Base-by-base conservation (phyloP, 2,888 invertebrate genomes). In the Acanthopleura granulata region DNA sequence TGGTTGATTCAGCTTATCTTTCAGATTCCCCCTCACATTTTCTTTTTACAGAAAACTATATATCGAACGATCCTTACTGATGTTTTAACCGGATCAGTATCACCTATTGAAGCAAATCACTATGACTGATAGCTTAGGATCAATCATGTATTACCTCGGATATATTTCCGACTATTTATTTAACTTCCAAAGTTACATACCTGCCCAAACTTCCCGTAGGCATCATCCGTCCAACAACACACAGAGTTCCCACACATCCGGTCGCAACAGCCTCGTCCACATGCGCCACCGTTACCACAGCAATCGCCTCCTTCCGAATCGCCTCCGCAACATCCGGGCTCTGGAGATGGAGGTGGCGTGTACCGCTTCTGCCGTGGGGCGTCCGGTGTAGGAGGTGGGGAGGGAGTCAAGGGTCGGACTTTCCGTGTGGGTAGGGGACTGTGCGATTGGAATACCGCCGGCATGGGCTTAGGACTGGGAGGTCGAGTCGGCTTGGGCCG, bases 221-320 rank as follows among this genome's bases (percentile, higher is more conserved):
- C 22, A 66, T 66, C 66, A 14, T 66, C 66, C 3, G 66, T 22
- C 66, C 66, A 66, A 25, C 66, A 66, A 66, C 66, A 66, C 15
- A 27, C 66, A 14, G 27, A 27, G 66, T 27, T 27, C 22, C 22
- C 29, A 14, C 66, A 66, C 25, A 66, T 22, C 15, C 66, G 66
- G 16, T 9, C 22, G 25, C 66, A 66, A 27, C 66, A 66, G 22
- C 66, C 66, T 27, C 29, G 22, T 22, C 66, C 66, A 25, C 66
- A 66, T 25, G 66, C 29, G 29, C 66, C 66, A 6, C 66, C 66
- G 25, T 27, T 27, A 15, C 66, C 66, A 27, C 66, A 22, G 29
- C 66, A 66, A 4, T 12, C 57, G 18, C 57, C 57, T n/a, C 57
- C 57, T 27, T 25, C 27, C 3, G 25, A 22, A 27, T 27, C 66